These are phyloP conservation scores for Astreopora myriophthalma DNA, from an alignment of 64 coral and sea anemone species.

Conservation along the genomic window DNA sequence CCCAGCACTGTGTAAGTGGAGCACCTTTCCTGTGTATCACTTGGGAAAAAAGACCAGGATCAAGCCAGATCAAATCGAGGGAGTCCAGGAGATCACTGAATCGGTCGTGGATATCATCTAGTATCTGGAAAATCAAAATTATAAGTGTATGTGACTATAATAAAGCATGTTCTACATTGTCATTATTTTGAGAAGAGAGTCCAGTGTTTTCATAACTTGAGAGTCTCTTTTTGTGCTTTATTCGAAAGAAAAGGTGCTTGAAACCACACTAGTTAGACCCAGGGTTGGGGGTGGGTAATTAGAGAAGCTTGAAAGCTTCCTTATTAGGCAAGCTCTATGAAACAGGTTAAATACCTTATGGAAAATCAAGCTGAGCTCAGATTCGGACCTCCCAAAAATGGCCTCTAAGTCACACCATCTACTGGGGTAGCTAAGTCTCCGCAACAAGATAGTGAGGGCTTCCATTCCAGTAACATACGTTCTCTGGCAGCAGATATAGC, in stretches of 20 bases:
- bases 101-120: background rate
- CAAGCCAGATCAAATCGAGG: too few relatives aligned
- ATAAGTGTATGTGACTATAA: too few relatives aligned
- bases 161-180: too few relatives aligned
- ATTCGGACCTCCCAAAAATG: background rate
- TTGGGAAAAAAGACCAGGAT: background rate
- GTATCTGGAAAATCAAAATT: background rate
- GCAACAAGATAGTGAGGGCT: background rate
- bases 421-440: background rate
- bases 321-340: too few relatives aligned
- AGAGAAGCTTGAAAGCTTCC: background rate
- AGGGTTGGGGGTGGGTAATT: too few relatives aligned
- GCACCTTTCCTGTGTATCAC: background rate
- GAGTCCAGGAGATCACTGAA: background rate
- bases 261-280: too few relatives aligned
- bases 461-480: background rate
- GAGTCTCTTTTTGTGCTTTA: too few relatives aligned
- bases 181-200: too few relatives aligned
- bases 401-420: background rate
- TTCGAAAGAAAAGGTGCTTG: too few relatives aligned
- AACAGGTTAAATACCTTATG: background rate
- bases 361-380: background rate
- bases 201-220: background rate
- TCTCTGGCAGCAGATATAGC: background rate
- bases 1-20: background rate